Evolutionary conservation across 2,113 vertebrate species (phyloP).

Genomic region (Podarcis cretensis): DNA sequence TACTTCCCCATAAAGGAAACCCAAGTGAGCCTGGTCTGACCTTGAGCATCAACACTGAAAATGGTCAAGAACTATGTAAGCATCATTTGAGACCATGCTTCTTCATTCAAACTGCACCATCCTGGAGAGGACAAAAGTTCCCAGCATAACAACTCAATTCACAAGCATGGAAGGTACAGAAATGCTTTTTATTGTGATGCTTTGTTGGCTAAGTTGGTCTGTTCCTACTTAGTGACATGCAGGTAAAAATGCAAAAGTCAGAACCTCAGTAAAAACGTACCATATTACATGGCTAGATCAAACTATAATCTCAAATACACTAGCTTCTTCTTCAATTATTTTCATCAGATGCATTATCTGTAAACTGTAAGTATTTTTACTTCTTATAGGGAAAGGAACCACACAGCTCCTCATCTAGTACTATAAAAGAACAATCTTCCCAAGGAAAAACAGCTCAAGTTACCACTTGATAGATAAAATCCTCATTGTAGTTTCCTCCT

Average conservation of each 20-base stretch:
- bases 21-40: neutral
- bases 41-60: neutral
- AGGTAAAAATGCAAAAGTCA: neutral
- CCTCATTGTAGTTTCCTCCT: conserved; percentile 29
- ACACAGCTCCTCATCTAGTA: conserved; percentile 15
- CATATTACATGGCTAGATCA: neutral
- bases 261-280: neutral
- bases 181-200: neutral
- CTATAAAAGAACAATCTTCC: conserved; percentile 26
- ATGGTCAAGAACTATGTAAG: neutral
- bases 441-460: neutral
- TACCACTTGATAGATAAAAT: conserved; percentile 24
- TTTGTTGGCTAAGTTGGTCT: neutral
- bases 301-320: neutral
- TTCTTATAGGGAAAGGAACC: conserved; percentile 13
- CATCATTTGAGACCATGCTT: neutral
- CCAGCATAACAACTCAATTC: neutral
- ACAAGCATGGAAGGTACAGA: neutral
- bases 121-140: neutral
- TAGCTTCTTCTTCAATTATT: conserved; percentile 7
- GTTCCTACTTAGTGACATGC: neutral
- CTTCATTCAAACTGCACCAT: neutral
- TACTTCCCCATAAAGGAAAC: neutral
- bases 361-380: conserved; percentile 14
- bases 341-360: neutral